A percentile compares a stretch with the other conserved stretches of the same genome.
Evolutionary conservation across 2,888 invertebrate species (phyloP).

Genomic region (Cantharis lateralis): DNA sequence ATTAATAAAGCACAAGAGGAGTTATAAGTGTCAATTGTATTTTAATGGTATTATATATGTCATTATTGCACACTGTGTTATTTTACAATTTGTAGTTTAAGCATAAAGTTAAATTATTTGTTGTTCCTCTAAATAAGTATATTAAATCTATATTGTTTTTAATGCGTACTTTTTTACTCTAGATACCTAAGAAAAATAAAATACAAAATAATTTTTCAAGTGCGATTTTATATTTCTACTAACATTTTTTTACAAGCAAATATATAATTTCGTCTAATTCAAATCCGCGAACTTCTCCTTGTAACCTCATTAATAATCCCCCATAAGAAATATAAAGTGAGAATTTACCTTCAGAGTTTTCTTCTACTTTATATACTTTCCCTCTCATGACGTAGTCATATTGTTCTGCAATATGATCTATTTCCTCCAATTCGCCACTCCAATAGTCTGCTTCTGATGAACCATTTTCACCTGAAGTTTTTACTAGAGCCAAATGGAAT

Average conservation of each 20-base stretch:
- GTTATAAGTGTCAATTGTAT: slow-evolving; percentile 36
- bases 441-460: neutral
- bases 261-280: neutral
- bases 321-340: neutral
- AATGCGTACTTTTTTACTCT: neutral
- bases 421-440: neutral
- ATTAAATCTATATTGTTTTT: slow-evolving; percentile 7
- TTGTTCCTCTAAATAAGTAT: slow-evolving; percentile 41
- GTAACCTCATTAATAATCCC: neutral
- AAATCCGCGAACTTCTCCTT: neutral
- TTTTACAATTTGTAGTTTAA: slow-evolving; percentile 39
- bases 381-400: neutral
- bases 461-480: neutral
- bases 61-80: slow-evolving; percentile 47
- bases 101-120: slow-evolving; percentile 41
- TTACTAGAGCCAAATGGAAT: neutral
- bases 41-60: slow-evolving; percentile 39
- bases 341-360: neutral
- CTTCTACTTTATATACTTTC: neutral
- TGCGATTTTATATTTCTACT: neutral
- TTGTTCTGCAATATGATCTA: neutral
- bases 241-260: neutral
- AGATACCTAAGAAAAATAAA: too few relatives aligned
- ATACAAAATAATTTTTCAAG: neutral
- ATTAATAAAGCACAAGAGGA: slow-evolving; percentile 33